Percentiles rank a stretch among this genome's conserved stretches.
Conservation (phyloP, 1,140 invertebrate genomes). For the Eulimnadia texana region DNA sequence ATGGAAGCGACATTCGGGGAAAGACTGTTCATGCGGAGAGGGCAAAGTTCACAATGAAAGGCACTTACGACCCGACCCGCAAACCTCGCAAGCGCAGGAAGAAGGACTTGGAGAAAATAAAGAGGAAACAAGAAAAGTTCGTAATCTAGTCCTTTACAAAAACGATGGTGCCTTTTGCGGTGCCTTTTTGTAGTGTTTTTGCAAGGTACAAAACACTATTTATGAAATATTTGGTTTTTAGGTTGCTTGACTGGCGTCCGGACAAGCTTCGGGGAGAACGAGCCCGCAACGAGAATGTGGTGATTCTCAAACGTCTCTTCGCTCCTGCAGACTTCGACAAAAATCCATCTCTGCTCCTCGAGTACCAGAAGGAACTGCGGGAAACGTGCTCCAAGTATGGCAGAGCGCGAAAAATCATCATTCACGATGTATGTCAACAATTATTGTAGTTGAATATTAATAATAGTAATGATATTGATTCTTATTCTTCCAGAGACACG, state of each 20-base stretch:
- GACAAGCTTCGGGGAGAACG: conserved; percentile 74
- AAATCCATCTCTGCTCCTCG: conserved; percentile 72
- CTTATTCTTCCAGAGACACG: conserved; percentile 51
- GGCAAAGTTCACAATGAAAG: conserved; percentile 91
- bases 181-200: too few relatives aligned
- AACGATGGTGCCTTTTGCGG: too few relatives aligned
- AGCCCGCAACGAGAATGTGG: conserved; percentile 71
- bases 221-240: conserved; percentile 28
- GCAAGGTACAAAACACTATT: too few relatives aligned
- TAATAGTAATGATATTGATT: background rate
- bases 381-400: conserved; percentile 85
- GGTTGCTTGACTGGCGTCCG: conserved; percentile 89
- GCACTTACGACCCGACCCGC: conserved; percentile 79
- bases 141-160: conserved; percentile 20
- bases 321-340: conserved; percentile 75
- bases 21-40: conserved; percentile 73
- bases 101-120: conserved; percentile 77
- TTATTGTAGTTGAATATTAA: conserved; percentile 10
- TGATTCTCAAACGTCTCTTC: conserved; percentile 92
- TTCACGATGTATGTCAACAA: conserved; percentile 70
- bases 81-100: conserved; percentile 86
- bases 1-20: conserved; percentile 67
- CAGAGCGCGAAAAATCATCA: conserved; percentile 74
- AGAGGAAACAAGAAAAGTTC: conserved; percentile 85
- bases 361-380: conserved; percentile 79